Percentiles rank a stretch among this genome's conserved stretches.
Evolutionary conservation across 2,113 vertebrate genomes (phyloP).

Genomic region (Dolichotis patagonum): DNA sequence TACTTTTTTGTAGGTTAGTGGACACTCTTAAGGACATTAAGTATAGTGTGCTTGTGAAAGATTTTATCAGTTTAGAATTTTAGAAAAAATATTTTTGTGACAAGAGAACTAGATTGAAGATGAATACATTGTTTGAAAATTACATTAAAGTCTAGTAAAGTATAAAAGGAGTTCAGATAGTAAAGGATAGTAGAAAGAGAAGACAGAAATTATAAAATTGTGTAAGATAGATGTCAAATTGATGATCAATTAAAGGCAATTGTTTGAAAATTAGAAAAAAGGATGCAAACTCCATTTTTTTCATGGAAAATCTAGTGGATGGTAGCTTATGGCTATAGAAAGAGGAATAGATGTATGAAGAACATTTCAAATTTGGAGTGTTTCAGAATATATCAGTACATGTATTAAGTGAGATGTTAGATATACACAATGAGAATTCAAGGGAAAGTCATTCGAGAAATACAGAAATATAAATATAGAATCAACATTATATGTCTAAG

Average conservation of each 20-base stretch:
- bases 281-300: neutral
- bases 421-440: neutral
- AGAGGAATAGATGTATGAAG: neutral
- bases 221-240: neutral
- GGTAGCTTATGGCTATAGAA: neutral
- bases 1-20: neutral
- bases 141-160: neutral
- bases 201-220: neutral
- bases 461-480: neutral
- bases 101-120: neutral
- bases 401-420: neutral
- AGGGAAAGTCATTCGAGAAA: neutral
- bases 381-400: neutral
- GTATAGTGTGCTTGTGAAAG: neutral
- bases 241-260: neutral
- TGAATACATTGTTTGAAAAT: neutral
- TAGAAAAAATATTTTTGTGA: neutral
- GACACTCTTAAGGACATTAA: neutral
- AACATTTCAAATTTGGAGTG: neutral
- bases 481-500: neutral
- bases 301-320: neutral
- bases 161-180: neutral
- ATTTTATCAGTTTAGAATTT: conserved; percentile 6
- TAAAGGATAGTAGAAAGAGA: neutral
- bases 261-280: neutral